Evolutionary conservation across 1,140 invertebrate species (phyloP), one percentile per base, ranked within the genome.

Genomic region (Tetramorium parvispinum): DNA sequence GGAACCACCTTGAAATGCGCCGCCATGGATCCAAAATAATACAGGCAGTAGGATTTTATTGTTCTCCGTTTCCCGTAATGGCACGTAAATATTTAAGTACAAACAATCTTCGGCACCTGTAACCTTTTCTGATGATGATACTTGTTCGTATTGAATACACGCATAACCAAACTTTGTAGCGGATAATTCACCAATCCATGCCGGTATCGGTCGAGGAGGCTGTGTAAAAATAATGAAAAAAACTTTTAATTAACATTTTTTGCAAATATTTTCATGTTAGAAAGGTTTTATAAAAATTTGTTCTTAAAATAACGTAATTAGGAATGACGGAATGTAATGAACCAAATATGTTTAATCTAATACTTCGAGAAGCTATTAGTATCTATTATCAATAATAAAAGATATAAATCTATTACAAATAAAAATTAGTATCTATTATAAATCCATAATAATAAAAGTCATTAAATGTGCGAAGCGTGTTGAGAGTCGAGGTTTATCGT

Each of bases 71-170:
- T 88, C 88, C 5, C 85, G 86, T 18, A 92, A 91, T 43, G 96
- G 96, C 27, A 95, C 94, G 91, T 96, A 97, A 55, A 97, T 92
- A 87, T 97, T 97, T 65, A 97, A 89, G 85, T 96, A 96, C 0
- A 97, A 91, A 89, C 96, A 97, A 89, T 97, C 96, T 91, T 97
- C 96, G 3, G 92, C 65, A 51, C 95, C 95, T 18, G 87, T 40
- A 0, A 95, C 92, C 59, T 91, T 86, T 0, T 89, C 85, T 0
- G 24, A 5, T 1, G 55, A 18, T 24, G 73, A 1, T 0, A 85
- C 0, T 53, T 94, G 86, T 0, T 32, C 40, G 11, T 94, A 94
- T 89, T 96, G 95, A 13, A 95, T 55, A 87, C 95, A 96, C 5
- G 87, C 79, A 49, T 91, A 88, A 5, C 94, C 93, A 81, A 90